phyloP scores from a whole-genome alignment of 2,113 vertebrate species.

The Romanogobio albipinnatus region DNA sequence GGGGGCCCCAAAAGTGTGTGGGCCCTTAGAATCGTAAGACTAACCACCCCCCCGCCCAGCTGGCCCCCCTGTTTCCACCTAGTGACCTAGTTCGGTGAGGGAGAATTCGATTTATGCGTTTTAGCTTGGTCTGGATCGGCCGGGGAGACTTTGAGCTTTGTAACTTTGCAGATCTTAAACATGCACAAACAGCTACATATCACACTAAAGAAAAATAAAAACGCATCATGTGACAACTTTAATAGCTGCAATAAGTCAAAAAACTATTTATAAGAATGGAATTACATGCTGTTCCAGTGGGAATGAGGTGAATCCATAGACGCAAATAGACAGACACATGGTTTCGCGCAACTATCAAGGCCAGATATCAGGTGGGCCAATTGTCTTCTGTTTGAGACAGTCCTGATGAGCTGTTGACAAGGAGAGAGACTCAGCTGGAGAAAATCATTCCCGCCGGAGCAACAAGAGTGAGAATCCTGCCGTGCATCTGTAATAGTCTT shows the following conservation, averaged over 20 bases:
- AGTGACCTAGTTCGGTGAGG: no score
- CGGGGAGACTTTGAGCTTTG: no score
- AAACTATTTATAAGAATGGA: constrained; percentile 12
- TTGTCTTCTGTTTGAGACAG: constrained; percentile 4
- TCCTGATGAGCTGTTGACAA: constrained; percentile 41
- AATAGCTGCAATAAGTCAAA: not conserved
- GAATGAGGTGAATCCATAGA: constrained; percentile 13
- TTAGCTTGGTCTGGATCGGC: no score
- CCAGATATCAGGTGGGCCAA: constrained; percentile 28
- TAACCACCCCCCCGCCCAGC: no score
- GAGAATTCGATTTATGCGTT: no score
- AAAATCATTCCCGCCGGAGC: constrained; percentile 21
- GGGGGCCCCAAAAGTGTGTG: no score
- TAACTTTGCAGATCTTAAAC: no score
- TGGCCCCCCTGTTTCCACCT: no score
- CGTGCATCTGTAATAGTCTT: constrained; percentile 31
- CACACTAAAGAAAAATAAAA: no score
- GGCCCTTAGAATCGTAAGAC: no score
- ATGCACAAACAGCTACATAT: no score
- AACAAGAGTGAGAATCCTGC: constrained; percentile 12
- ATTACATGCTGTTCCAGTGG: constrained; percentile 9
- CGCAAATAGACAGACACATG: not conserved
- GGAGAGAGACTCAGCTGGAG: constrained; percentile 28
- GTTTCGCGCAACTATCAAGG: constrained; percentile 13
- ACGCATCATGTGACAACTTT: no score